Evolutionary conservation across 2,888 invertebrate species (phyloP), one percentile per base, ranked within the genome.

Genomic region (Lypha dubia): DNA sequence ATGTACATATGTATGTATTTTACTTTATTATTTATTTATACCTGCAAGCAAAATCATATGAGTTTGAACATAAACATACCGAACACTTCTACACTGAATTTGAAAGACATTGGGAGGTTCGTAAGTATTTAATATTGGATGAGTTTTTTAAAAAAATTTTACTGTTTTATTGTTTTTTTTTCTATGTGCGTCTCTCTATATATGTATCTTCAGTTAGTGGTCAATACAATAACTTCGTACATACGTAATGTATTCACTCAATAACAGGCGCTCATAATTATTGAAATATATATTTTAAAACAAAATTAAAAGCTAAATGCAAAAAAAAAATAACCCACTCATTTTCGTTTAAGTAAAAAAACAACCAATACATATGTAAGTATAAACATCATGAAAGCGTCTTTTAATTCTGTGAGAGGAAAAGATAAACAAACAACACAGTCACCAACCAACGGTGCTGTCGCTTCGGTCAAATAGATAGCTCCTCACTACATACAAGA

Each of bases 221-320:
- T 49, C 49, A 8, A 49, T 17, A 58, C 17, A 35, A 11, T 28
- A 38, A 79, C 41, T 53, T 80, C 44, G 73, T 76, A 71, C 62
- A 75, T 68, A 68, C 65, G 58, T 76, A 76, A 60, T 62, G 71
- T 80, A 62, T 80, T 84, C 84, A 62, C 65, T 76, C 13, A 53
- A 35, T 56, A 76, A 15, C 76, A 84, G 84, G 80, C 65, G 60
- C 17, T 9, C 84, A 84, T 60, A 71, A 67, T 4, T 51, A 1
- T 11, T 11, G 15, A 79, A 32, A 20, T 73, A 24, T 11, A 13
- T 8, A 3, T 32, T 63, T 75, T 53, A 68, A 49, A 63, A 65
- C 56, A 44, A 32, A 63, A 35, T 63, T 17, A 49, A 44, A 6
- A 41, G 11, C 13, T 58, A 28, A 32, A 35, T 35, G 8, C n/a